Percentiles rank a stretch among this genome's conserved stretches.
These are phyloP conservation scores for Cephus rjabovi DNA, from an alignment of 2,888 invertebrate genomes.

Conservation along the genomic window DNA sequence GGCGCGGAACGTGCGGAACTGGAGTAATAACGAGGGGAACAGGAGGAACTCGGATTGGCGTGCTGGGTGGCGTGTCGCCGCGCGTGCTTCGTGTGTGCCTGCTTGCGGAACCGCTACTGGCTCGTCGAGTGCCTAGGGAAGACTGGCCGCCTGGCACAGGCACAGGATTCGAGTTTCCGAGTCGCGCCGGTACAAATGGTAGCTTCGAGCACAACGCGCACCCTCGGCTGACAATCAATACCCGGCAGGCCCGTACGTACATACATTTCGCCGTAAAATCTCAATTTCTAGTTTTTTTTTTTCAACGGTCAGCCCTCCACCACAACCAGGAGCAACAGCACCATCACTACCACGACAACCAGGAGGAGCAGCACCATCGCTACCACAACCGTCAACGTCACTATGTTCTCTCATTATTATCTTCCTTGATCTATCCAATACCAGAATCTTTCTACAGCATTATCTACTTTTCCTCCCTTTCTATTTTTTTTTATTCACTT, in stretches of 20 bases:
- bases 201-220: constrained; percentile 41
- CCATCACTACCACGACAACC: neutral
- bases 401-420: neutral
- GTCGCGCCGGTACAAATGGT: constrained; percentile 35
- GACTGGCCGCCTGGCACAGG: constrained; percentile 50
- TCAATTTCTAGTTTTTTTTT: constrained; percentile 41
- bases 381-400: neutral
- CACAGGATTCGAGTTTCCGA: constrained; percentile 22
- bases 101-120: constrained; percentile 32
- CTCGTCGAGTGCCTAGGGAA: constrained; percentile 63
- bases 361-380: neutral
- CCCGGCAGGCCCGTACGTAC: constrained; percentile 52
- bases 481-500: neutral
- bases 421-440: neutral
- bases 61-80: neutral
- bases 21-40: neutral
- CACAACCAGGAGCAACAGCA: neutral
- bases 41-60: neutral
- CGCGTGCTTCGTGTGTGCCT: neutral
- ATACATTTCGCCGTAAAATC: constrained; percentile 52
- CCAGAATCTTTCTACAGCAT: neutral
- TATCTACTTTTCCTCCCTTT: neutral
- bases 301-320: neutral
- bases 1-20: neutral
- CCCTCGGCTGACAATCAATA: constrained; percentile 63